Evolutionary conservation across 64 coral and sea anemone genomes (phyloP).

Genomic region (Cladopsammia gracilis): DNA sequence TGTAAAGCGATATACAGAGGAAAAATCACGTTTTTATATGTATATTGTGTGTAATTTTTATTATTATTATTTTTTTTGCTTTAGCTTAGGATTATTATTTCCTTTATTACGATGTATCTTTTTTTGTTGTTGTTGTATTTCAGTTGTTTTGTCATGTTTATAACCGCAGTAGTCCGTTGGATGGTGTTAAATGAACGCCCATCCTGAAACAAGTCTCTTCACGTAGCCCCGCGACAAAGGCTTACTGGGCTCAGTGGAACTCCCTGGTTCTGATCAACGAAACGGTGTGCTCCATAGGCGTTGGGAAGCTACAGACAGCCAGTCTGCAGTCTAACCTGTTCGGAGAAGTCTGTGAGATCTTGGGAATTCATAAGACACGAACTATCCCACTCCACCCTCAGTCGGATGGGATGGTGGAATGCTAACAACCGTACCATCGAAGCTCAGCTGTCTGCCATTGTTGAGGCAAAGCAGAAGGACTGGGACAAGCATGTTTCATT

Average conservation of each 20-base stretch:
- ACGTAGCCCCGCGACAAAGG: background rate
- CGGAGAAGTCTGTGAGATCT: background rate
- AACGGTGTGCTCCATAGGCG: background rate
- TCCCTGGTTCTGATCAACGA: background rate
- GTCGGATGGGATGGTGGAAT: slow-evolving; percentile 14
- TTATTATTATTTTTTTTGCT: too few relatives aligned
- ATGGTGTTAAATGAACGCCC: background rate
- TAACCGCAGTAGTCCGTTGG: background rate
- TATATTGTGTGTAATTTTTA: too few relatives aligned
- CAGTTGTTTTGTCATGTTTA: too few relatives aligned
- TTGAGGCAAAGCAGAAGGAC: slow-evolving; percentile 16
- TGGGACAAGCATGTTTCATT: slow-evolving; percentile 52
- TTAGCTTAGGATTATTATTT: too few relatives aligned
- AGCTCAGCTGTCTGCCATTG: background rate
- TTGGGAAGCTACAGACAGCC: background rate
- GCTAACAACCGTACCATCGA: slow-evolving; percentile 13
- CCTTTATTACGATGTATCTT: too few relatives aligned
- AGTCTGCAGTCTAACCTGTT: background rate
- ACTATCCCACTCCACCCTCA: background rate
- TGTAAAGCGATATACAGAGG: too few relatives aligned
- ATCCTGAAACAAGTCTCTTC: background rate
- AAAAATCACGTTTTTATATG: too few relatives aligned
- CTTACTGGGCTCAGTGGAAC: background rate
- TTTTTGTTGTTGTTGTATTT: too few relatives aligned
- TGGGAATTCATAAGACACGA: slow-evolving; percentile 22